These are phyloP conservation scores for Chiloscyllium punctatum DNA, from an alignment of 2,797 vertebrate species.

Conservation along the genomic window DNA sequence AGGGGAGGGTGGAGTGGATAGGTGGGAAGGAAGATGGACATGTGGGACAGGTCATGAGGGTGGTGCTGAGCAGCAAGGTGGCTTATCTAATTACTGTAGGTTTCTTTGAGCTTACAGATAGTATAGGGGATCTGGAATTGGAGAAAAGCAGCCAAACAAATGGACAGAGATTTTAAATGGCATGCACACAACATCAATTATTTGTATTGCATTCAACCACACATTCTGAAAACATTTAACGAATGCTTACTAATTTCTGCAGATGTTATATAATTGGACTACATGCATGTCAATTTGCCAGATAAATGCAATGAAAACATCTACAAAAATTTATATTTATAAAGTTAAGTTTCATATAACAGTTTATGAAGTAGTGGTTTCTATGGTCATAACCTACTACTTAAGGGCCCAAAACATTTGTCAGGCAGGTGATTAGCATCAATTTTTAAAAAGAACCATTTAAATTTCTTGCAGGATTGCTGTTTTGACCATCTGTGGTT, in stretches of 20 bases:
- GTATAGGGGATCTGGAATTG: neutral
- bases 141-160: neutral
- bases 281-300: neutral
- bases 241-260: neutral
- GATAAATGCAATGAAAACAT: neutral
- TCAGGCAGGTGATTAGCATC: neutral
- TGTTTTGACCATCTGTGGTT: neutral
- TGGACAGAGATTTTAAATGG: neutral
- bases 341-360: neutral
- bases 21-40: too few relatives aligned
- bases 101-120: neutral
- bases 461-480: neutral
- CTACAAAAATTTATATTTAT: neutral
- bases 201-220: neutral
- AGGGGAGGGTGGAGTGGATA: too few relatives aligned
- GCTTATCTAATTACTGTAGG: neutral
- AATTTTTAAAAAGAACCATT: neutral
- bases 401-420: neutral
- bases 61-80: too few relatives aligned
- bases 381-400: neutral
- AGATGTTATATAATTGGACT: neutral
- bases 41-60: too few relatives aligned
- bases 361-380: too few relatives aligned
- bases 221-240: slow-evolving; percentile 8
- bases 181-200: neutral